Evolutionary conservation across 2,888 invertebrate species (phyloP).

Genomic region (Eupithecia exiguata): DNA sequence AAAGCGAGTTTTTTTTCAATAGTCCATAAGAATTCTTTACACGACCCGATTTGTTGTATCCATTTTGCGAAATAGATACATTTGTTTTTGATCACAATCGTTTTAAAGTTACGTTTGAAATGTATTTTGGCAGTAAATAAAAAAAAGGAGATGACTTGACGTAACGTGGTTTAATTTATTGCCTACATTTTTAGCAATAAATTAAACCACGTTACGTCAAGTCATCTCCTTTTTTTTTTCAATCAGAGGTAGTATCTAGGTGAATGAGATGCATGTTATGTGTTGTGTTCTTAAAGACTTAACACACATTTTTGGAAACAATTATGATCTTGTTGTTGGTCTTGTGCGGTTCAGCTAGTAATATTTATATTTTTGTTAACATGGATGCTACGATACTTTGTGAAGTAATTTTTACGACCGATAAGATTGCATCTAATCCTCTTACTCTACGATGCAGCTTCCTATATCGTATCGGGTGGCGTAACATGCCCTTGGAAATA

Average conservation of each 20-base stretch:
- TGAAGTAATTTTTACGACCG: neutral
- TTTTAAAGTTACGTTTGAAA: neutral
- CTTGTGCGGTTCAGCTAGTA: no score
- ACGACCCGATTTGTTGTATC: neutral
- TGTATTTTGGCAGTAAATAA: neutral
- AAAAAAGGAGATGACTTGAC: neutral
- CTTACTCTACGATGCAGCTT: neutral
- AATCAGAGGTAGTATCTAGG: no score
- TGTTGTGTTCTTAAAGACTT: neutral
- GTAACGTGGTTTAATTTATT: neutral
- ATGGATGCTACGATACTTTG: neutral
- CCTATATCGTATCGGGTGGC: neutral
- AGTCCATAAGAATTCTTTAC: slow-evolving; percentile 39
- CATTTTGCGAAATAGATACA: neutral
- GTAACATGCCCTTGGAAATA: slow-evolving; percentile 41
- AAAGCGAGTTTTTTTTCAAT: slow-evolving; percentile 56
- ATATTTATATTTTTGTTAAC: neutral
- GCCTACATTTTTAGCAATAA: no score
- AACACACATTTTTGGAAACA: neutral
- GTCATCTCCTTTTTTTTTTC: no score
- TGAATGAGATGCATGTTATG: neutral
- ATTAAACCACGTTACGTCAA: no score
- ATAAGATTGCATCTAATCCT: neutral
- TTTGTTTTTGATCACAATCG: neutral
- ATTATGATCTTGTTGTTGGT: neutral